Conservation (phyloP, 2,113 vertebrate genomes). For the Hippocampus abdominalis region DNA sequence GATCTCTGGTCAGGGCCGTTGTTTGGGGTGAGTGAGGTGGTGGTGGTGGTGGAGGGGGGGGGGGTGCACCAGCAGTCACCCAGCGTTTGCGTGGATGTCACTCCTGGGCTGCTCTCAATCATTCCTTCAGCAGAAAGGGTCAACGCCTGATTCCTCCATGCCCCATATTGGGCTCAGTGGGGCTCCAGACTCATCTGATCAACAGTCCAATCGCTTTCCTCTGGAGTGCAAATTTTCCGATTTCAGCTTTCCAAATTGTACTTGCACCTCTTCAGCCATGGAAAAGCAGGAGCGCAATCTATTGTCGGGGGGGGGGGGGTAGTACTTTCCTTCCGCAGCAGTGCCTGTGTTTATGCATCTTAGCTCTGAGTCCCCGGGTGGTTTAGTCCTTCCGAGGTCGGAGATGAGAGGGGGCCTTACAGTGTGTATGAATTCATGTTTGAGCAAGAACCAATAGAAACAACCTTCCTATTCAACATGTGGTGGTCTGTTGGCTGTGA, state of each 20-base stretch:
- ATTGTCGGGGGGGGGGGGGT: constrained; percentile 42
- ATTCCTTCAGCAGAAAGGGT: constrained; percentile 49
- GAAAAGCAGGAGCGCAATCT: constrained; percentile 64
- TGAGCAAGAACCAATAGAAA: constrained; percentile 52
- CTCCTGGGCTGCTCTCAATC: constrained; percentile 67
- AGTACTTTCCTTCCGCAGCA: constrained; percentile 64
- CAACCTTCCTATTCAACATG: constrained; percentile 58
- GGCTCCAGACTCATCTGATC: constrained; percentile 65
- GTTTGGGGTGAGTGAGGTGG: background rate
- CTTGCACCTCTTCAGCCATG: constrained; percentile 59
- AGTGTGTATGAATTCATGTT: constrained; percentile 52
- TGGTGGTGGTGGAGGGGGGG: too few species aligned
- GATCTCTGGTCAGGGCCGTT: constrained; percentile 41
- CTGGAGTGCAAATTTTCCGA: constrained; percentile 65
- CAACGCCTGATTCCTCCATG: constrained; percentile 57
- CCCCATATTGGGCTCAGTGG: constrained; percentile 63
- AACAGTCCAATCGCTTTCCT: constrained; percentile 59
- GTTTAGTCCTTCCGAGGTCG: constrained; percentile 34
- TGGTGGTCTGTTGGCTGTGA: constrained; percentile 50
- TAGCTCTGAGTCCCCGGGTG: constrained; percentile 41
- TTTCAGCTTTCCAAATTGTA: constrained; percentile 66
- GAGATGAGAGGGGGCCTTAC: constrained; percentile 50
- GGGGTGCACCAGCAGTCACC: constrained; percentile 36
- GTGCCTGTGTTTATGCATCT: constrained; percentile 39
- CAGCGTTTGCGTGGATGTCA: constrained; percentile 57